phyloP scores from a whole-genome alignment of 1,140 invertebrate species.

The Holotrichia oblita region DNA sequence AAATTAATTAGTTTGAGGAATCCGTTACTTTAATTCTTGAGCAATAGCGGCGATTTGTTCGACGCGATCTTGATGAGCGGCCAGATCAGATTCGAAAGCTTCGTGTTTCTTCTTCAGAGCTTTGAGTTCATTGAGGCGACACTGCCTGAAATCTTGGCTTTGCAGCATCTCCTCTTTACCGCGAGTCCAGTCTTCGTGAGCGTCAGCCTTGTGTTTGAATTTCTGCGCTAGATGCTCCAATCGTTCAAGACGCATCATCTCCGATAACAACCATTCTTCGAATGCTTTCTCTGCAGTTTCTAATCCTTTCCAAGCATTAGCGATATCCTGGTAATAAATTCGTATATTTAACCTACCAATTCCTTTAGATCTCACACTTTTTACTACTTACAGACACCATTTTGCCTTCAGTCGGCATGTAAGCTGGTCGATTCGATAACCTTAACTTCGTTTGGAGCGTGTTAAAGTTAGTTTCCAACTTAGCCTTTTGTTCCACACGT shows the following conservation, averaged over 20 bases:
- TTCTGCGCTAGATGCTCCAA: constrained; percentile 99
- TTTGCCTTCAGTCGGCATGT: constrained; percentile 98
- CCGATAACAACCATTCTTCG: constrained; percentile 98
- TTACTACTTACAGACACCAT: constrained; percentile 86
- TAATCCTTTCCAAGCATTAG: constrained; percentile 98
- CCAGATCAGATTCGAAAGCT: constrained; percentile 98
- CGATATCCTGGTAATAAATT: constrained; percentile 78
- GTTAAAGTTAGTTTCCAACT: constrained; percentile 98
- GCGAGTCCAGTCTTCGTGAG: constrained; percentile 98
- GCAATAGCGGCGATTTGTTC: constrained; percentile 99
- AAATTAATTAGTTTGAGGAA: constrained; percentile 46
- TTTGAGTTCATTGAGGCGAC: constrained; percentile 95
- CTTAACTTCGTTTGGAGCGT: constrained; percentile 97
- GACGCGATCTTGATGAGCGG: constrained; percentile 96
- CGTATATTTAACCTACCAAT: constrained; percentile 2
- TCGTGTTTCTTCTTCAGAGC: constrained; percentile 99
- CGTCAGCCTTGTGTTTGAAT: constrained; percentile 99
- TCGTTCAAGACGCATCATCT: constrained; percentile 98
- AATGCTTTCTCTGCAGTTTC: constrained; percentile 97
- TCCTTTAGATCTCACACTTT: background rate
- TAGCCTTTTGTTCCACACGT: constrained; percentile 98
- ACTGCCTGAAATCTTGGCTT: constrained; percentile 94
- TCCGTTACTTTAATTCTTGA: constrained; percentile 96
- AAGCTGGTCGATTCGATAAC: constrained; percentile 96
- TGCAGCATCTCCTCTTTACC: constrained; percentile 98